Base-by-base conservation (phyloP, 2,797 vertebrate genomes). In the Masticophis lateralis region DNA sequence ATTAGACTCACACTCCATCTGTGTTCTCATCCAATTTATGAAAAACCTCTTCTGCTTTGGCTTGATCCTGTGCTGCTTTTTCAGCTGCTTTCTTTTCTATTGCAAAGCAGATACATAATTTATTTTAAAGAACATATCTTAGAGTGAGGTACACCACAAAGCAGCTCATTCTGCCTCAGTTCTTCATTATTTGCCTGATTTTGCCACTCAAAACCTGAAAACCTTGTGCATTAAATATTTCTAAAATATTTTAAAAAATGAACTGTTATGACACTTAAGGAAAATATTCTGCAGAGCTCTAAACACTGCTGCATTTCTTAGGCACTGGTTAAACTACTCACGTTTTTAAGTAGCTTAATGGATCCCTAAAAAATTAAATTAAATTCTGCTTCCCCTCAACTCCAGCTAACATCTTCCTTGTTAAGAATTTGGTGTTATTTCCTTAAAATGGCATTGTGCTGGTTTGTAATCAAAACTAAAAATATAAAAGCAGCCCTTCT, bases 1-100 rank as follows among this genome's bases (percentile, higher is more conserved):
- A 47, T 11, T 14, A 79, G 22, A 98, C 99, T 98, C 96, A 99
- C 99, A 96, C 92, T 92, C 98, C 98, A 87, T 99, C 98, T 37
- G 93, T 94, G 93, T 99, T 95, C 88, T 98, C 98, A 28, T 99
- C 99, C 93, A 99, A 97, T 93, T 99, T 98, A 89, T 98, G 96
- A 96, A 99, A 99, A 59, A 98, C 98, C 2, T 96, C 97, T 59
- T 96, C 96, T 90, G 98, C 98, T 96, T 93, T 97, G 92, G 97
- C 97, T 86, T 97, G 98, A 89, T 99, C 98, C 94, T 97, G 97
- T 94, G 98, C 98, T 12, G 94, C 95, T 43, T 93, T 97, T 92
- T 98, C 96, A 2, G 96, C 94, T 2, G 97, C 98, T 95, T 98
- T 98, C 96, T 98, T 97, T 53, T 98, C 99, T 99, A 97, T 95